phyloP scores from a whole-genome alignment of 1,140 invertebrate species.

The Leptonema lineaticorne region DNA sequence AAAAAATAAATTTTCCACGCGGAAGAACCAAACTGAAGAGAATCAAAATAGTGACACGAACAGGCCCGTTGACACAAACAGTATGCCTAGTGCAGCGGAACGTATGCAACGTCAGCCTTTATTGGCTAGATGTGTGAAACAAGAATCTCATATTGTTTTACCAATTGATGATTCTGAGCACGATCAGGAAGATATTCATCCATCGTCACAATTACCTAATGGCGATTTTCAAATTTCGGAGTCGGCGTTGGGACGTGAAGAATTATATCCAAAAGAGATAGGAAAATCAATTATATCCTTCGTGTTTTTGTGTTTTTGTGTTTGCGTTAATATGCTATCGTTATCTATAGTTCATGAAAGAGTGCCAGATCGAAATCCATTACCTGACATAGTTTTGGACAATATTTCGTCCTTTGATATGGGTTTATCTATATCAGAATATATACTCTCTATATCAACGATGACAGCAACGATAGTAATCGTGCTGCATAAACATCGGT shows the following conservation, averaged over 20 bases:
- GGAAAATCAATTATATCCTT: slow-evolving; percentile 55
- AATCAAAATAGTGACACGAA: slow-evolving; percentile 6
- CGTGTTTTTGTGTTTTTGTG: slow-evolving; percentile 51
- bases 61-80: slow-evolving; percentile 36
- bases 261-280: slow-evolving; percentile 55
- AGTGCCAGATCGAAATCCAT: slow-evolving; percentile 74
- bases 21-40: slow-evolving; percentile 42
- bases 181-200: slow-evolving; percentile 49
- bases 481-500: slow-evolving; percentile 83
- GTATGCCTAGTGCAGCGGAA: slow-evolving; percentile 54
- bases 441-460: slow-evolving; percentile 79
- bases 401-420: slow-evolving; percentile 70
- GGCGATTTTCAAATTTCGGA: slow-evolving; percentile 52
- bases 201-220: slow-evolving; percentile 45
- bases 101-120: slow-evolving; percentile 56
- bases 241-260: slow-evolving; percentile 49
- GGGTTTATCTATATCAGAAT: slow-evolving; percentile 82
- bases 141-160: slow-evolving; percentile 44
- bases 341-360: slow-evolving; percentile 83
- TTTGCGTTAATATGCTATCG: slow-evolving; percentile 60
- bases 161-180: slow-evolving; percentile 53
- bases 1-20: slow-evolving; percentile 38
- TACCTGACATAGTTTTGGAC: slow-evolving; percentile 81
- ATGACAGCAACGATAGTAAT: slow-evolving; percentile 72
- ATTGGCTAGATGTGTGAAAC: slow-evolving; percentile 50